Conservation (phyloP, 2,797 vertebrate species). For the Sarcoramphus papa region DNA sequence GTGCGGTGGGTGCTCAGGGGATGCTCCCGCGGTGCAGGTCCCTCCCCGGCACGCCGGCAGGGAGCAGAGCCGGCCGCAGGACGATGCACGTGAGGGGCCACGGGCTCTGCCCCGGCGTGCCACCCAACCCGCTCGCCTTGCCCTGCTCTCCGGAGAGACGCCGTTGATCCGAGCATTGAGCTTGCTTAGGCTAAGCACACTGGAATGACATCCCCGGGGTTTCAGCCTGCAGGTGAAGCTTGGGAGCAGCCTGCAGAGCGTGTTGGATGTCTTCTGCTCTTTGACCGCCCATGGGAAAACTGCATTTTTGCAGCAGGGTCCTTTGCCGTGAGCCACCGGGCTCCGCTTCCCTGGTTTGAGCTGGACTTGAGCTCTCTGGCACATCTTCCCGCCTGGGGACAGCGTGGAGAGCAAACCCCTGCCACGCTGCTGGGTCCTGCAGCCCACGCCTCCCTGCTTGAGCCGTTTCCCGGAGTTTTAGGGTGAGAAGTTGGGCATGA, state of each 20-base stretch:
- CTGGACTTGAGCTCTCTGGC: background rate
- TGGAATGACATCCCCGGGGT: rapidly evolving
- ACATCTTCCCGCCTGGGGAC: background rate
- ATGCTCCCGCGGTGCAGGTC: background rate
- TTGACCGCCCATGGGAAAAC: background rate
- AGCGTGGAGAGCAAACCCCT: rapidly evolving
- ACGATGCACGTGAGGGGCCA: rapidly evolving
- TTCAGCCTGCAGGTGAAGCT: background rate
- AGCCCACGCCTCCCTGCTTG: rapidly evolving
- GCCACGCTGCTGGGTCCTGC: background rate
- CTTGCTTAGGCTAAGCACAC: rapidly evolving
- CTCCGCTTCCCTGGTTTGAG: background rate
- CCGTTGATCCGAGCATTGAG: rapidly evolving
- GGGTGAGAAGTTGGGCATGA: rapidly evolving
- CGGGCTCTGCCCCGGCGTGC: background rate
- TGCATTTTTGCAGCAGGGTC: background rate
- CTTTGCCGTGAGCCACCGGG: rapidly evolving
- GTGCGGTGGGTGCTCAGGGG: background rate
- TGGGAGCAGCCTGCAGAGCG: rapidly evolving
- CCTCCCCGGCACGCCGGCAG: background rate
- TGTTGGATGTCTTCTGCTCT: rapidly evolving
- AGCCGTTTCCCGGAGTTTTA: background rate
- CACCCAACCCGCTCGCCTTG: background rate
- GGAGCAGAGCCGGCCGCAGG: background rate
- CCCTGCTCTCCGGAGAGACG: rapidly evolving